Base-by-base conservation (phyloP, 2,797 vertebrate genomes). In the Aratinga solstitialis region DNA sequence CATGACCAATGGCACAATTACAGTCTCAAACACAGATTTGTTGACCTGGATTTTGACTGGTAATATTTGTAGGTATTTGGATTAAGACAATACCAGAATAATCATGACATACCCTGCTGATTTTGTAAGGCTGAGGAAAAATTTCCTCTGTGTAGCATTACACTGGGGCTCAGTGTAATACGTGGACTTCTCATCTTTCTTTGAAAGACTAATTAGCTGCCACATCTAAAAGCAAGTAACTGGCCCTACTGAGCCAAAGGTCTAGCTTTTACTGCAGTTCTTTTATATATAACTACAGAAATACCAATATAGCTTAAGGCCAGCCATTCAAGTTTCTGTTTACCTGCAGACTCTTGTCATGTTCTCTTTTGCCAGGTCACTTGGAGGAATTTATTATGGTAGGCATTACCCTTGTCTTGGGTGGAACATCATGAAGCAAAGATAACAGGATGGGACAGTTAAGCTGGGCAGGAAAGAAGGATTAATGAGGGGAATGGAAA, bases 301-400 rank as follows among this genome's bases (percentile, higher is more conserved):
- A 94, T 90, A 80, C 71, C 93, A 94, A 65, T 95, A 93, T 84
- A 89, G 75, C 78, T 94, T 59, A 83, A 85, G 81, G 76, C 68
- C 76, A 91, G 40, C 47, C 59, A 45, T 48, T 93, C 58, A 62
- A 69, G 78, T 84, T 92, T 89, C 72, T 83, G 50, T 85, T 66
- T 96, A 72, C 81, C 72, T 95, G 86, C 59, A 94, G 65, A 87
- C 95, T 90, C 95, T 94, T 95, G 84, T 68, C 68, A 6, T 80
- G 48, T 42, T 95, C 86, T 80, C 50, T 65, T 90, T 71, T 75
- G 61, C 84, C 95, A 95, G 58, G 75, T 89, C 43, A 87, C 77
- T 90, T 62, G 54, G 40, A 87, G 47, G 93, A 90, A 87, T 89
- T 85, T 84, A 53, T 48, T 78, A 56, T 66, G 66, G 80, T 80